A percentile compares a stretch with the other conserved stretches of the same genome.
These are phyloP conservation scores for Eupsilia transversa DNA, from an alignment of 2,888 invertebrate species.

Conservation along the genomic window DNA sequence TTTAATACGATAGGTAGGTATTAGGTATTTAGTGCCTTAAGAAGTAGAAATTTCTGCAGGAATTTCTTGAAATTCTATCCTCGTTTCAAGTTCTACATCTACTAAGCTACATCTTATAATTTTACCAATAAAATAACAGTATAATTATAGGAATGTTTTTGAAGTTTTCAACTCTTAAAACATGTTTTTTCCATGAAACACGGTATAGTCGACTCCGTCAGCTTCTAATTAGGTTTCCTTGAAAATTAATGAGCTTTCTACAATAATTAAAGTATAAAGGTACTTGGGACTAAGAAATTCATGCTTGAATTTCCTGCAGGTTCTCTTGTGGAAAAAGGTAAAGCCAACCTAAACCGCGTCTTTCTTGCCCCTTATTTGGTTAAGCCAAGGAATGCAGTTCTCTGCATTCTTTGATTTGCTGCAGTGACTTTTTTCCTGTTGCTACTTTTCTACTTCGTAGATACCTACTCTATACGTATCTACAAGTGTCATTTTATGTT, in stretches of 20 bases:
- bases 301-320: background rate
- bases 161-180: conserved; percentile 11
- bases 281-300: conserved; percentile 14
- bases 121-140: conserved; percentile 8
- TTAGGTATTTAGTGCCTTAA: conserved; percentile 2
- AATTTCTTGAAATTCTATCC: background rate
- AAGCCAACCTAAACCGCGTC: background rate
- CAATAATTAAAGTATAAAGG: background rate
- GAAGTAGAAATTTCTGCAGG: background rate
- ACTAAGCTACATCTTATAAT: conserved; percentile 10
- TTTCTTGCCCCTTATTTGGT: conserved; percentile 15
- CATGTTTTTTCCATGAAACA: conserved; percentile 22
- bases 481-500: no score
- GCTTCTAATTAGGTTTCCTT: conserved; percentile 18
- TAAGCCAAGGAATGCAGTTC: conserved; percentile 15
- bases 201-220: background rate
- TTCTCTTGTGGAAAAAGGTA: conserved; percentile 22
- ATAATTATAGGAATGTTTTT: background rate
- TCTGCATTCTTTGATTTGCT: conserved; percentile 20
- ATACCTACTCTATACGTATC: background rate
- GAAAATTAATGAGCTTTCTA: conserved; percentile 15
- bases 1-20: background rate
- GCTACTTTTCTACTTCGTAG: background rate
- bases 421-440: conserved; percentile 5
- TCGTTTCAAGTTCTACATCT: conserved; percentile 16